Conservation (phyloP, 1,140 invertebrate genomes). For the Apocrypta bakeri region DNA sequence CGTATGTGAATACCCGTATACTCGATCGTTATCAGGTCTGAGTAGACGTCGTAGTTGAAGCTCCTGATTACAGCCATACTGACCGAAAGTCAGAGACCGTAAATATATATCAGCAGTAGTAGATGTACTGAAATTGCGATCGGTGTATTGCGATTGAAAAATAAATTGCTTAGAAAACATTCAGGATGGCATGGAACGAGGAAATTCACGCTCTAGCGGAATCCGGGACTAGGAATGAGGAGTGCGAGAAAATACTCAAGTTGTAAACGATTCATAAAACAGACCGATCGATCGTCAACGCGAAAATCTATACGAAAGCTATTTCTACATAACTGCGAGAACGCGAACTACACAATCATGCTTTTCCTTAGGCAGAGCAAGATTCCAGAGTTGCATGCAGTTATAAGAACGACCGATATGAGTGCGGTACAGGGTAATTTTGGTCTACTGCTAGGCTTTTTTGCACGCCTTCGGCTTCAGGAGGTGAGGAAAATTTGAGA, state of each 20-base stretch:
- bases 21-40: constrained; percentile 6
- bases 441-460: not conserved
- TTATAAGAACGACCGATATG: constrained; percentile 3
- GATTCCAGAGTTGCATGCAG: not conserved
- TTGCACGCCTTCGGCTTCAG: not conserved
- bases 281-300: constrained; percentile 5
- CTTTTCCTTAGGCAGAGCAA: constrained; percentile 22
- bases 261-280: constrained; percentile 30
- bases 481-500: not conserved
- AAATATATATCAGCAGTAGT: not conserved
- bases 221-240: not conserved
- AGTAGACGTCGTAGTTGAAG: constrained; percentile 5
- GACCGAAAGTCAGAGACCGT: constrained; percentile 11
- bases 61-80: not conserved
- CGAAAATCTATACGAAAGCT: constrained; percentile 8
- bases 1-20: not conserved
- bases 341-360: not conserved
- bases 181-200: not conserved
- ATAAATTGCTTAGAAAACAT: not conserved
- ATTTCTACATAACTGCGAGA: not conserved
- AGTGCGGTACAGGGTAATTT: not conserved
- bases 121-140: not conserved
- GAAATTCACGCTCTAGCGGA: not conserved
- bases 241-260: not conserved
- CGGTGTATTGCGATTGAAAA: constrained; percentile 18